Percentiles rank a stretch among this genome's conserved stretches.
Conservation (phyloP, 2,888 invertebrate genomes). For the Galerucella nymphaeae region DNA sequence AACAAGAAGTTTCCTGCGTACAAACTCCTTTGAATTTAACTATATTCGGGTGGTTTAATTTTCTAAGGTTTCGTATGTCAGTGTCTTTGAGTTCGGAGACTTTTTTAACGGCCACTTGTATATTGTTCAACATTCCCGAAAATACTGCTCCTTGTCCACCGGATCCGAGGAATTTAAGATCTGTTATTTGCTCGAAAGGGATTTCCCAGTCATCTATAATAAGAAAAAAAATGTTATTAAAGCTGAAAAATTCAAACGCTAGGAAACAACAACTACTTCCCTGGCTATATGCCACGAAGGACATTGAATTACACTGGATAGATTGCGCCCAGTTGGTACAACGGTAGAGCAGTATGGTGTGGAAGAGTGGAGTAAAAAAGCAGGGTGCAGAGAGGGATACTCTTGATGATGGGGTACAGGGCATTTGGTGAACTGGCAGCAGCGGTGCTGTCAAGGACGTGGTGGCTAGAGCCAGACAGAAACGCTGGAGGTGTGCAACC, state of each 20-base stretch:
- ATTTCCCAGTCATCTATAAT: constrained; percentile 91
- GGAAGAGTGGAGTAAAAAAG: too few species aligned
- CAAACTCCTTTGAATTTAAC: constrained; percentile 94
- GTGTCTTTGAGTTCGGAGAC: constrained; percentile 92
- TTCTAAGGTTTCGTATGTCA: constrained; percentile 89
- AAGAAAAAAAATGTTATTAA: background rate
- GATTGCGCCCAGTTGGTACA: too few species aligned
- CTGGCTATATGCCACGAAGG: too few species aligned
- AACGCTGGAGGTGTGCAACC: too few species aligned
- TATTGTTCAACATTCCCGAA: constrained; percentile 83
- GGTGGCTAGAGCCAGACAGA: too few species aligned
- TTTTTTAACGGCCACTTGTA: constrained; percentile 96
- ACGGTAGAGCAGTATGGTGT: too few species aligned
- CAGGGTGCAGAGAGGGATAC: too few species aligned
- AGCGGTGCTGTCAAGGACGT: too few species aligned
- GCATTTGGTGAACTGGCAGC: too few species aligned
- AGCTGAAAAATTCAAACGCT: background rate
- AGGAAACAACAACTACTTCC: too few species aligned
- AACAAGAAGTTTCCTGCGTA: constrained; percentile 85
- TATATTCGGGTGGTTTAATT: constrained; percentile 95
- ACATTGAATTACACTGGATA: too few species aligned
- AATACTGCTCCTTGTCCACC: constrained; percentile 98
- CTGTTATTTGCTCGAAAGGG: constrained; percentile 89
- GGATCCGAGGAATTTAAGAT: constrained; percentile 91
- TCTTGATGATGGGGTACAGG: too few species aligned